Conservation (phyloP, 2,797 vertebrate species). For the Periparus ater region DNA sequence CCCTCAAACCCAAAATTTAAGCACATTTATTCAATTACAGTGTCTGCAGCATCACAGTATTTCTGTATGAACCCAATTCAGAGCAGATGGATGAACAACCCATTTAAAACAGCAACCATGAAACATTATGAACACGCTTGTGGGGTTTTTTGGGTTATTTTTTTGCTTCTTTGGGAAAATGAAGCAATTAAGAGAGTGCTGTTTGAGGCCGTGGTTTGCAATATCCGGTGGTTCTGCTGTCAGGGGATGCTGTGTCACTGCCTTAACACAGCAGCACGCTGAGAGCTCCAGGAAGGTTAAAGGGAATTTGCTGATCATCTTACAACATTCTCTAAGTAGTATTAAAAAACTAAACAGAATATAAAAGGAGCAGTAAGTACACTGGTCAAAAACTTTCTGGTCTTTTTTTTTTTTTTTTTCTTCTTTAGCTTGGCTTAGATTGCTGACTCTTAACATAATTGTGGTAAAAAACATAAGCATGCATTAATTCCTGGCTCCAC, state of each 20-base stretch:
- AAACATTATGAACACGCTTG: neutral
- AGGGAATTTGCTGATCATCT: neutral
- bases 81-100: neutral
- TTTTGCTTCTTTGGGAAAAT: conserved; percentile 26
- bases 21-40: neutral
- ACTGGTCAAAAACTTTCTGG: neutral
- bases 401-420: too few species aligned
- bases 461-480: neutral
- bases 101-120: neutral
- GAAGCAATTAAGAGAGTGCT: neutral
- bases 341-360: neutral
- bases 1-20: neutral
- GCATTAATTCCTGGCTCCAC: neutral
- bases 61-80: neutral
- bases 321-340: neutral
- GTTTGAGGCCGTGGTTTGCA: neutral
- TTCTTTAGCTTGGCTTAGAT: neutral
- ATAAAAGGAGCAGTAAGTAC: neutral
- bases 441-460: neutral
- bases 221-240: neutral
- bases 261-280: neutral
- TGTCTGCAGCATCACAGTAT: neutral
- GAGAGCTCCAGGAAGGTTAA: neutral
- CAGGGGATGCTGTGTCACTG: neutral
- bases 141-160: neutral